phyloP scores from a whole-genome alignment of 1,140 invertebrate genomes.

The Drosophila fuyamai region DNA sequence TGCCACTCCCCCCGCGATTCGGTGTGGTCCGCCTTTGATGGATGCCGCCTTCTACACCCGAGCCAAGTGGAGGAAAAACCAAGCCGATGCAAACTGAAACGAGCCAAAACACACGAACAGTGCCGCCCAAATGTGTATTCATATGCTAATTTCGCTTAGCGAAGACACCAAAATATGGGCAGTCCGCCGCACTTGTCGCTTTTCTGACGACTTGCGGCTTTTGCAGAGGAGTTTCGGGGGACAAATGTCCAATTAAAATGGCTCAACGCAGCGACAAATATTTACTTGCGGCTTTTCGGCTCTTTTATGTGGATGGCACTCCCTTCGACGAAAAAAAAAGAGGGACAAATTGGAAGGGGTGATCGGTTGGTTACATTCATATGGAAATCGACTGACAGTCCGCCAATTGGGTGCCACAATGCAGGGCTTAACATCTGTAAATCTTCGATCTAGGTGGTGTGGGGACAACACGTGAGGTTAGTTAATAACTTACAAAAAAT shows the following conservation, averaged over 20 bases:
- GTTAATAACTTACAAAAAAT: background rate
- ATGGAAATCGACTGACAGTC: slow-evolving; percentile 30
- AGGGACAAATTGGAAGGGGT: slow-evolving; percentile 10
- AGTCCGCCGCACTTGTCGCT: slow-evolving; percentile 50
- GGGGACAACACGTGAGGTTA: background rate
- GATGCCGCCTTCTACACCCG: slow-evolving; percentile 40
- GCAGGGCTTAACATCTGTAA: slow-evolving; percentile 7
- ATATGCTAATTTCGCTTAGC: slow-evolving; percentile 77
- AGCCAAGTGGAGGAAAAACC: slow-evolving; percentile 1
- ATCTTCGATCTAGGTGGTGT: slow-evolving; percentile 3
- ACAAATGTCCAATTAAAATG: slow-evolving; percentile 79
- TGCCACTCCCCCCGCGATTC: slow-evolving; percentile 34
- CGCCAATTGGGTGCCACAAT: slow-evolving; percentile 25
- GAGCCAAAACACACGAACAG: slow-evolving; percentile 42
- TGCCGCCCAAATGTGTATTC: slow-evolving; percentile 62
- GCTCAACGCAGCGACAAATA: slow-evolving; percentile 61
- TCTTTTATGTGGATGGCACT: slow-evolving; percentile 29
- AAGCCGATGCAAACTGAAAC: slow-evolving; percentile 7
- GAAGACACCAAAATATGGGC: slow-evolving; percentile 58
- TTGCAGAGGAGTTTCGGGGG: slow-evolving; percentile 11
- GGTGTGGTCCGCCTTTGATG: slow-evolving; percentile 79
- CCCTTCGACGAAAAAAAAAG: slow-evolving; percentile 5
- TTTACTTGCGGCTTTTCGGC: slow-evolving; percentile 51
- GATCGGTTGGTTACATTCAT: slow-evolving; percentile 28
- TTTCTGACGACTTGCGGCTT: slow-evolving; percentile 56